These are phyloP conservation scores for Diloba caeruleocephala DNA, from an alignment of 2,888 invertebrate species.

Conservation along the genomic window DNA sequence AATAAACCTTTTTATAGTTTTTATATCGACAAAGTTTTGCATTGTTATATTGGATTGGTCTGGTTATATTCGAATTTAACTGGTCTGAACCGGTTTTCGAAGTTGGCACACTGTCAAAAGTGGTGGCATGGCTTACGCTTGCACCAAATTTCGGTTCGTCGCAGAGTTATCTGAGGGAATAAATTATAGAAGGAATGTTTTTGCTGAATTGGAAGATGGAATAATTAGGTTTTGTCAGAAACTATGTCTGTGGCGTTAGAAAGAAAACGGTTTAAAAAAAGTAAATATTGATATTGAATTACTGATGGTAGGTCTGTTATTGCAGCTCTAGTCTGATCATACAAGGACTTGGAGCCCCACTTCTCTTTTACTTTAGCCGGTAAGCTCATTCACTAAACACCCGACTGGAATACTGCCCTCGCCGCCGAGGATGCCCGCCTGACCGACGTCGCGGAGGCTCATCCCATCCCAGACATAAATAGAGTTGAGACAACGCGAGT, in stretches of 20 bases:
- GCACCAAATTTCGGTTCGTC: slow-evolving; percentile 53
- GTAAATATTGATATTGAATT: no score
- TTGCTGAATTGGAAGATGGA: slow-evolving; percentile 44
- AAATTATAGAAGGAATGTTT: slow-evolving; percentile 49
- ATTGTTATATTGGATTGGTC: slow-evolving; percentile 59
- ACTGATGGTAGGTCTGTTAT: no score
- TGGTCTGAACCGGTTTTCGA: slow-evolving; percentile 65
- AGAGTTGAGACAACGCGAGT: no score
- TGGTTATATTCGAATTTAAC: slow-evolving; percentile 67
- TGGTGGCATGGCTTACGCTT: slow-evolving; percentile 55
- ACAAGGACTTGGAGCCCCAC: no score
- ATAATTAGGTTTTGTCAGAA: slow-evolving; percentile 38
- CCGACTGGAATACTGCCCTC: no score
- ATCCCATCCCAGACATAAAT: no score
- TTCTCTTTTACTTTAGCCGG: no score
- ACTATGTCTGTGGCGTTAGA: slow-evolving; percentile 21
- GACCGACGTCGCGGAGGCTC: no score
- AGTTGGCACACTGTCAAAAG: slow-evolving; percentile 72
- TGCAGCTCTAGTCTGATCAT: no score
- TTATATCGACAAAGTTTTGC: slow-evolving; percentile 52
- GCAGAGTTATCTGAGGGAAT: slow-evolving; percentile 48
- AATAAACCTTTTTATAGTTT: slow-evolving; percentile 56
- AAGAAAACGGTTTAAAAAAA: no score
- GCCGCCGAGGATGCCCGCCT: no score
- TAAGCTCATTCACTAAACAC: no score